Evolutionary conservation across 2,888 invertebrate genomes (phyloP).

Genomic region (Scaptomyza parva): DNA sequence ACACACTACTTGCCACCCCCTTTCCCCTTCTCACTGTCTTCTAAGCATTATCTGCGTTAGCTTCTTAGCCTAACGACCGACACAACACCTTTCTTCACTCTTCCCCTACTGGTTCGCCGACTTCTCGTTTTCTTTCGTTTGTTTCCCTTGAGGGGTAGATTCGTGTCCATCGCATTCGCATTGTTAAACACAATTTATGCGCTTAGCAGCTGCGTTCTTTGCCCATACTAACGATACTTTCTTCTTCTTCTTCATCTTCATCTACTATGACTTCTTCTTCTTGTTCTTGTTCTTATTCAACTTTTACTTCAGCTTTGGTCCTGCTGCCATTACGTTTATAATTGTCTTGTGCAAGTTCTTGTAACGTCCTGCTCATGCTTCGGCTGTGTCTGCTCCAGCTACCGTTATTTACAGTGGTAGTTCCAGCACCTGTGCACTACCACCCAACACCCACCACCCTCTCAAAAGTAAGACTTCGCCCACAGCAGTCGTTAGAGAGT

Average conservation of each 20-base stretch:
- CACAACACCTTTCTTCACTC: constrained; percentile 54
- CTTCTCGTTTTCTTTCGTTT: neutral
- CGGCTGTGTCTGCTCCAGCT: constrained; percentile 1
- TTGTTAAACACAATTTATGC: constrained; percentile 78
- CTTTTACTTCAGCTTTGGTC: constrained; percentile 13
- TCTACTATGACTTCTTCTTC: constrained; percentile 5
- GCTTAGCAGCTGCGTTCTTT: constrained; percentile 62
- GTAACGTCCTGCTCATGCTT: constrained; percentile 15
- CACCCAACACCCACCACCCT: constrained; percentile 4
- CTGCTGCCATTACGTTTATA: constrained; percentile 75
- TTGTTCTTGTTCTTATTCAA: constrained; percentile 10
- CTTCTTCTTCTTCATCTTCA: constrained; percentile 14
- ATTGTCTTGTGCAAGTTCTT: constrained; percentile 78
- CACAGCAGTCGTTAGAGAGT: constrained; percentile 20
- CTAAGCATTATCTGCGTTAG: constrained; percentile 64
- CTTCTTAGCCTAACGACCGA: constrained; percentile 77
- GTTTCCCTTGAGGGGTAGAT: neutral
- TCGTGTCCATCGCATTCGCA: constrained; percentile 59
- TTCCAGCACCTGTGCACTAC: constrained; percentile 46
- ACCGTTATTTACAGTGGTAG: constrained; percentile 29
- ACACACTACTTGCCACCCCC: constrained; percentile 2
- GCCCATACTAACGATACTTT: constrained; percentile 60
- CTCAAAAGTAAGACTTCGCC: neutral
- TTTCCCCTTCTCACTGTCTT: neutral
- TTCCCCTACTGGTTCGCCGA: neutral